Percentiles rank a stretch among this genome's conserved stretches.
These are phyloP conservation scores for Stichodactyla helianthus DNA, from an alignment of 64 coral and sea anemone species.

Conservation along the genomic window DNA sequence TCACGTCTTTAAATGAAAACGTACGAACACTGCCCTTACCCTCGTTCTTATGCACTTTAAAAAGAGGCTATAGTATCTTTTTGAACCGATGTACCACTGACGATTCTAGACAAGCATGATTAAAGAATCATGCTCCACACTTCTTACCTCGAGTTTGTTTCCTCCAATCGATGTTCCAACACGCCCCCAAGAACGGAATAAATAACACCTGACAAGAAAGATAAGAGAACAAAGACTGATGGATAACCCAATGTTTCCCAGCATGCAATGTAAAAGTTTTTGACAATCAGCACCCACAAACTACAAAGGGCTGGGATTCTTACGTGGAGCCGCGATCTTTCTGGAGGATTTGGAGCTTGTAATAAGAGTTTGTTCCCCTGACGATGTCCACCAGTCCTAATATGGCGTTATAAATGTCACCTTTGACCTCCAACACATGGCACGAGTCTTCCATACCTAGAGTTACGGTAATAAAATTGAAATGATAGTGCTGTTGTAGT, in stretches of 20 bases:
- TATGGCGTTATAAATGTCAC: constrained; percentile 82
- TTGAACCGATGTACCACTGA: neutral
- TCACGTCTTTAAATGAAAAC: too few species aligned
- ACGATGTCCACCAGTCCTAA: constrained; percentile 89
- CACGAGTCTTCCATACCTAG: constrained; percentile 58
- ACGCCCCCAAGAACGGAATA: constrained; percentile 98
- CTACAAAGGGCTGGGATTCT: neutral
- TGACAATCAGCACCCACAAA: neutral
- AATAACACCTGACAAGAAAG: constrained; percentile 47
- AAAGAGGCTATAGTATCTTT: neutral
- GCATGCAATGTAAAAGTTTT: neutral
- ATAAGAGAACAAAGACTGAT: neutral
- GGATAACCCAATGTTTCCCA: neutral
- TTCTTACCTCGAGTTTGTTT: constrained; percentile 84
- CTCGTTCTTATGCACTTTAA: too few species aligned
- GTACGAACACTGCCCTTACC: too few species aligned
- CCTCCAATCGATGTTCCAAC: constrained; percentile 93
- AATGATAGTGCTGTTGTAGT: neutral
- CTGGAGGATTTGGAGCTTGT: constrained; percentile 91
- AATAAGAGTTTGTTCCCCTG: constrained; percentile 95
- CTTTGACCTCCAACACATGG: constrained; percentile 84
- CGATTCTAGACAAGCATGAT: too few species aligned
- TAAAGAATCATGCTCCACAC: too few species aligned
- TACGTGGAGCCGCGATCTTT: constrained; percentile 59
- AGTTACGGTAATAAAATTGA: neutral